Base-by-base conservation (phyloP, 2,113 vertebrate species). In the Gavialis gangeticus region DNA sequence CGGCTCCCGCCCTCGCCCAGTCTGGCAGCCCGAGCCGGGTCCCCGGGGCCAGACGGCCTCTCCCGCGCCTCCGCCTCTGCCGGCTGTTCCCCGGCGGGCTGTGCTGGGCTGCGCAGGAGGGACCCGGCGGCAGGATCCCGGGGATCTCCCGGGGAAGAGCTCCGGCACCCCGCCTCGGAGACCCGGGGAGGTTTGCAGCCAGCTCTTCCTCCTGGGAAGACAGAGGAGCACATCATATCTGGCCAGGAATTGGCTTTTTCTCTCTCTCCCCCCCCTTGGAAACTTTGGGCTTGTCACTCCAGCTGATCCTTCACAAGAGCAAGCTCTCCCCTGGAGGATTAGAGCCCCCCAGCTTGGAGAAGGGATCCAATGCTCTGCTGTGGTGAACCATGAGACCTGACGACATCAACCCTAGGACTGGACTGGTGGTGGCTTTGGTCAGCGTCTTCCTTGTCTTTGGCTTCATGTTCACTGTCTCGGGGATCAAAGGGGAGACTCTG, bases 401-500 rank as follows among this genome's bases (percentile, higher is more conserved):
- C 84, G 98, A 98, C 94, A 98, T 99, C 89, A 98, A 98, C 84
- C 98, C 98, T 10, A 97, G 98, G 79, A 99, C 98, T 6, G 98
- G 98, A 73, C 97, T 99, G 82, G 98, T 98, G 84, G 98, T 99
- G 95, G 98, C 98, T 84, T 93, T 99, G 92, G 98, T 98, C 93
- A 99, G 98, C 60, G 98, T 98, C 90, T 98, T 98, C 95, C 95
- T 99, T 77, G 98, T 98, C 67, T 99, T 99, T 4, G 98, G 98
- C 59, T 99, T 99, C 94, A 99, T 99, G 98, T 99, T 99, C 96
- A 98, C 98, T 0, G 98, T 99, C 64, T 98, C 98, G 1, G 98
- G 98, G 82, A 98, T 99, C 92, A 98, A 98, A 91, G 98, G 98
- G 57, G 98, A 99, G 95, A 98, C 98, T 0, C 66, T 98, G 90